Evolutionary conservation across 2,113 vertebrate genomes (phyloP).

Genomic region (Tupaia tana): DNA sequence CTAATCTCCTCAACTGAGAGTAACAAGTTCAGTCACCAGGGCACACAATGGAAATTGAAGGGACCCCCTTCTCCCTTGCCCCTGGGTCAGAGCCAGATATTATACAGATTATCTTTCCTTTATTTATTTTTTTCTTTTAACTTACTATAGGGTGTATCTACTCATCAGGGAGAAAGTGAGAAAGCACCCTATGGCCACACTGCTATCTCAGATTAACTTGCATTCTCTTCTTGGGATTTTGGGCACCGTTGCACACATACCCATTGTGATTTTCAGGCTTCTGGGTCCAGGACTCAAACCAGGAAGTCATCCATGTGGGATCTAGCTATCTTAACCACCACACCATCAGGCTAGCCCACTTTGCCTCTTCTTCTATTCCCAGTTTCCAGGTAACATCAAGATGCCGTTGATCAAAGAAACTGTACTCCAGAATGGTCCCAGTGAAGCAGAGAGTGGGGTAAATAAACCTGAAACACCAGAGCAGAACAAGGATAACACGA

Average conservation of each 20-base stretch:
- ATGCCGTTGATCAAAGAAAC: conserved; percentile 63
- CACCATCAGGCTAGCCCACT: too few species aligned
- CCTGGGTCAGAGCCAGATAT: background rate
- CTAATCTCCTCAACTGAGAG: background rate
- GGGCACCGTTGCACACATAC: too few species aligned
- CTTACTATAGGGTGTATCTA: too few species aligned
- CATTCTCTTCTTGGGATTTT: too few species aligned
- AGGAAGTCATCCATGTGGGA: too few species aligned
- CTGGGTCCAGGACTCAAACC: too few species aligned
- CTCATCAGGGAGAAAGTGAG: too few species aligned
- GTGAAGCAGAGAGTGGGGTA: background rate
- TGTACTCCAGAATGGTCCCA: background rate
- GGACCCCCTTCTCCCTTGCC: background rate
- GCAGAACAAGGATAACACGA: background rate
- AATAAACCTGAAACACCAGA: background rate
- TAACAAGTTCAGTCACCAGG: background rate
- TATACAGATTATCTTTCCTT: background rate
- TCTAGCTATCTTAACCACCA: too few species aligned
- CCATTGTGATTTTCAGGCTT: too few species aligned
- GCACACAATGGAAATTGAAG: background rate
- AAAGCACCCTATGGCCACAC: too few species aligned
- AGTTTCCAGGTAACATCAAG: conserved; percentile 58
- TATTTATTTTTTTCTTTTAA: too few species aligned
- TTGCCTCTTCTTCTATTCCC: background rate
- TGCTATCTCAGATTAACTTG: too few species aligned